phyloP scores from a whole-genome alignment of 2,113 vertebrate species.

The Euleptes europaea region DNA sequence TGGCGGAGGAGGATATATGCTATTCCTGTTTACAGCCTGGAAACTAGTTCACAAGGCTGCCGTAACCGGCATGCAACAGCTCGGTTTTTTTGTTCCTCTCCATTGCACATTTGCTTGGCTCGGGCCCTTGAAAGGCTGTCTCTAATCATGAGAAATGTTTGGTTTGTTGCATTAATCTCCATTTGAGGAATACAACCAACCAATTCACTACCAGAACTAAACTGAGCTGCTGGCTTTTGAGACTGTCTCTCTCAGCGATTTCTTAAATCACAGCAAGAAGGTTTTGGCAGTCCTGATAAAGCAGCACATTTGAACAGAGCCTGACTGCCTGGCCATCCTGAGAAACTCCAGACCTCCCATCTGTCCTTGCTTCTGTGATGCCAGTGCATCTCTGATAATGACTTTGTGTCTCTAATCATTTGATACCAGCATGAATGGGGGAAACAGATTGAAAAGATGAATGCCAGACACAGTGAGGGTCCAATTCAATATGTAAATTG shows the following conservation, averaged over 20 bases:
- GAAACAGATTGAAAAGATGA: background rate
- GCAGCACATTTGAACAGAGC: background rate
- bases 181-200: background rate
- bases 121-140: background rate
- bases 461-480: background rate
- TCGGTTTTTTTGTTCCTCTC: background rate
- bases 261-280: background rate
- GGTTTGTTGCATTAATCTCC: background rate
- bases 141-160: background rate
- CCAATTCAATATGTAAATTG: fast-evolving
- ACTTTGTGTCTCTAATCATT: background rate
- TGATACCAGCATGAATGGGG: background rate
- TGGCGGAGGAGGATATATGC: background rate
- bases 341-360: constrained; percentile 2
- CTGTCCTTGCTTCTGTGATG: background rate
- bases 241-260: background rate
- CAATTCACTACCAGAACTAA: background rate
- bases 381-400: background rate
- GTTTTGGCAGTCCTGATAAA: background rate
- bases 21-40: background rate
- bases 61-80: background rate
- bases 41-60: background rate
- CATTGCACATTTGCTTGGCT: background rate
- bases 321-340: background rate
- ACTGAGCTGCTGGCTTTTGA: background rate